Base-by-base conservation (phyloP, 2,888 invertebrate genomes). In the Cephus spinipes region DNA sequence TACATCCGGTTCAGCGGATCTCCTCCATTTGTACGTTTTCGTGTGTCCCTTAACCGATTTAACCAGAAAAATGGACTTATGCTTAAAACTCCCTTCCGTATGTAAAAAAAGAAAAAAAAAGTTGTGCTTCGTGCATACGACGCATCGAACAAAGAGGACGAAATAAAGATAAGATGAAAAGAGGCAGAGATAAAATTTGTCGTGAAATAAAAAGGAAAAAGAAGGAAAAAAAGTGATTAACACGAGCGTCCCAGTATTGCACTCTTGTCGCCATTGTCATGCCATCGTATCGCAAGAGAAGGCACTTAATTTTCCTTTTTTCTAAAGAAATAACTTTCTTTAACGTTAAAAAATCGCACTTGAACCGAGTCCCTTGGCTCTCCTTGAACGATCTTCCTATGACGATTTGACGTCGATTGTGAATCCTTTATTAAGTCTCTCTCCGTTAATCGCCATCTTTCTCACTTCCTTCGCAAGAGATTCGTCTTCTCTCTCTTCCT, bases 81-180 rank as follows among this genome's bases (percentile, higher is more conserved):
- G 23, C 55, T 55, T 55, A 23, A 55, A 23, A 55, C 55, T 55
- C 55, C 23, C 9, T 55, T 55, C 55, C 23, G 55, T 23, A 73
- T 31, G 73, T 68, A 76, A 73, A 74, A 75, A 35, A 36, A 40
- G 3, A 32, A 40, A 12, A 71, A 71, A 32, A 71, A 71, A 71
- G 33, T 69, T 32, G 33, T 79, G 11, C 69, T 69, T 76, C 74
- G 71, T 30, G 80, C 73, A 23, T 9, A 9, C 55, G 55, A 55
- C 23, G 55, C 23, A 55, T 55, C 1, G 23, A 55, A 55, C 23
- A 55, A 23, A 23, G 55, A 55, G 55, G 23, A 55, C 55, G 23
- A 55, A 9, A 23, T 23, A 23, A 55, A 23, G 55, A 55, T 23
- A 55, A 55, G 23, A 55, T 0, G 55, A 55, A 15, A 9, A 55